Base-by-base conservation (phyloP, 2,888 invertebrate genomes). In the Orthosia gracilis region DNA sequence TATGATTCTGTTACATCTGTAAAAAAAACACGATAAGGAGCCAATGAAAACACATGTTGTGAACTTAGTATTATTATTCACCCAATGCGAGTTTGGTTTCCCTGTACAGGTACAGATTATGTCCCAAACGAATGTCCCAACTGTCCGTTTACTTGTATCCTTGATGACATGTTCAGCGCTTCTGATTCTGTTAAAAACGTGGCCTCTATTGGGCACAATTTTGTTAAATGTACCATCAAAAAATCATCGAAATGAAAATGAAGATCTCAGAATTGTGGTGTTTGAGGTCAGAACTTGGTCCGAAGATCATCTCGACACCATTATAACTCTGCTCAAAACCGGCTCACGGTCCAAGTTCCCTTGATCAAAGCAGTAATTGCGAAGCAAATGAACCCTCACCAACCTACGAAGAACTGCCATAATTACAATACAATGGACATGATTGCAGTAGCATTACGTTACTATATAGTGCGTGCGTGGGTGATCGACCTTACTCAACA, bases 351-450 rank as follows among this genome's bases (percentile, higher is more conserved):
- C 18, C 26, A 26, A 54, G 54, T 23, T 52, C 68, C 23, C 13
- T 23, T 67, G 31, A 52, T 52, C 13, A 57, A 70, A 54, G 11
- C 17, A 31, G 17, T 23, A 47, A 59, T n/a, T n/a, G n/a, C 2
- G 17, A 49, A 65, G 65, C 64, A 49, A 62, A 81, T 15, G 0
- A 62, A 21, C 17, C 17, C 4, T 15, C 40, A 62, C 61, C 17
- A 66, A 47, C n/a, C 26, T 23, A 40, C 26, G 40, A 73, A 21
- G 50, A 12, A 49, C 70, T 26, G 50, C 21, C 58, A 66, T 40
- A 80, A 85, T 84, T 84, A 74, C 31, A 84, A 84, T 86, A 84
- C 86, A 84, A 84, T 86, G 67, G 76, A 21, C 12, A 7, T 61
- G 57, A 84, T 79, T 74, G 85, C 79, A 72, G 57, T 69, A 73